phyloP scores from a whole-genome alignment of 2,888 invertebrate genomes.

The Leptinotarsa peninsularis region DNA sequence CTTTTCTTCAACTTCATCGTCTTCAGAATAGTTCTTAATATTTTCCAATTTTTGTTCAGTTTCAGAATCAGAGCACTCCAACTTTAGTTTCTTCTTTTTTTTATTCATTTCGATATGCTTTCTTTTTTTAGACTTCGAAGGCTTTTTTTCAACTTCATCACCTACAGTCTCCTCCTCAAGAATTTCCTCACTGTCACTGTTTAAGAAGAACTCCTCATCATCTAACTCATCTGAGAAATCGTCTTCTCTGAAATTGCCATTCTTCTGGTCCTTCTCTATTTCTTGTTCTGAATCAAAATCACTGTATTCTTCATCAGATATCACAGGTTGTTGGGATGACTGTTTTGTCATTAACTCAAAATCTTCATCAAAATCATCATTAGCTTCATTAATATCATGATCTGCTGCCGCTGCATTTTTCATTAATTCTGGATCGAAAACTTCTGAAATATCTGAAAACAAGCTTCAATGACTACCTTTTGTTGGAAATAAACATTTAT shows the following conservation, averaged over 20 bases:
- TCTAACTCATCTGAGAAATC: slow-evolving; percentile 39
- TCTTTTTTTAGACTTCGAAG: slow-evolving; percentile 5
- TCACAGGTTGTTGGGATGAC: slow-evolving; percentile 28
- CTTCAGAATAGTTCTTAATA: neutral
- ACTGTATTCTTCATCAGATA: slow-evolving; percentile 46
- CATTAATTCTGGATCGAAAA: slow-evolving; percentile 77
- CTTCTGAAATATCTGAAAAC: slow-evolving; percentile 75
- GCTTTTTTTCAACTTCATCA: slow-evolving; percentile 3
- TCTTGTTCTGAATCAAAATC: slow-evolving; percentile 43
- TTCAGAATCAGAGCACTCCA: neutral
- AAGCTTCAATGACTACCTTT: too few species aligned
- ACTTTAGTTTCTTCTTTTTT: slow-evolving; percentile 32
- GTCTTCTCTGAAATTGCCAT: slow-evolving; percentile 47
- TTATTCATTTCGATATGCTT: neutral
- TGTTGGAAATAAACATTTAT: too few species aligned
- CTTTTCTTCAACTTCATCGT: neutral
- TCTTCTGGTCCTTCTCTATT: slow-evolving; percentile 42
- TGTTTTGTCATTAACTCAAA: slow-evolving; percentile 69
- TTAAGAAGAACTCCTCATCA: neutral
- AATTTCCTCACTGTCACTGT: neutral
- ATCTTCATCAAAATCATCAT: slow-evolving; percentile 75
- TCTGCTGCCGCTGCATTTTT: slow-evolving; percentile 73
- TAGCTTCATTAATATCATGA: slow-evolving; percentile 71
- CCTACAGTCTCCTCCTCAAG: slow-evolving; percentile 2
- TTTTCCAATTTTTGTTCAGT: slow-evolving; percentile 16